A percentile compares a stretch with the other conserved stretches of the same genome.
phyloP scores from a whole-genome alignment of 2,888 invertebrate species.

The Cephalotes varians region DNA sequence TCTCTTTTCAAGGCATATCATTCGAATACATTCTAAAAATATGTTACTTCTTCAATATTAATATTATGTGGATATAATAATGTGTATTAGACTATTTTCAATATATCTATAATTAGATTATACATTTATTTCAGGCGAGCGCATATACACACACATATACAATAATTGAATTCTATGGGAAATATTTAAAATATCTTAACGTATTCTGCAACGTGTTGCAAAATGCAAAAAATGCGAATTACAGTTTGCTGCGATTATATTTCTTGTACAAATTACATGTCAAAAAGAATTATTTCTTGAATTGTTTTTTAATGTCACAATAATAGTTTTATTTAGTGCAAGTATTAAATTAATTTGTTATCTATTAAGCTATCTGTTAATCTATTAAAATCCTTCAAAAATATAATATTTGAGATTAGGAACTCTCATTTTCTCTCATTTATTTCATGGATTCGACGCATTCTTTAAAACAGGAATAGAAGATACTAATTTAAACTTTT shows the following conservation, averaged over 20 bases:
- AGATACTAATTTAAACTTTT: not conserved
- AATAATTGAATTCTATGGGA: constrained; percentile 15
- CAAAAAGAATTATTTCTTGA: not conserved
- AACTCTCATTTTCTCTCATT: not conserved
- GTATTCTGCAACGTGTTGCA: not conserved
- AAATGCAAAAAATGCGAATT: constrained; percentile 28
- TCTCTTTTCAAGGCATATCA: not conserved
- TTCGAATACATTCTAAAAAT: not conserved
- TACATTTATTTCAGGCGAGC: not conserved
- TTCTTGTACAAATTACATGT: not conserved
- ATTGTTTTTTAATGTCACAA: not conserved
- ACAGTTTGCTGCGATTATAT: not conserved
- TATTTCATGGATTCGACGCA: not conserved
- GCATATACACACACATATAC: too few relatives aligned
- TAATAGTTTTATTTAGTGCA: not conserved
- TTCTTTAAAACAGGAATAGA: not conserved
- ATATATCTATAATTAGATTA: not conserved
- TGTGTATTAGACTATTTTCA: not conserved
- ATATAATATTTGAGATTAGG: not conserved
- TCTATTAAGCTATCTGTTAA: not conserved
- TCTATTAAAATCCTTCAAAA: not conserved
- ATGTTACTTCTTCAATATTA: not conserved
- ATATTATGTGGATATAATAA: not conserved
- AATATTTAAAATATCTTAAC: not conserved
- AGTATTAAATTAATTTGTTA: not conserved